Conservation (phyloP, 2,113 vertebrate species). For the Aegotheles bennettii region DNA sequence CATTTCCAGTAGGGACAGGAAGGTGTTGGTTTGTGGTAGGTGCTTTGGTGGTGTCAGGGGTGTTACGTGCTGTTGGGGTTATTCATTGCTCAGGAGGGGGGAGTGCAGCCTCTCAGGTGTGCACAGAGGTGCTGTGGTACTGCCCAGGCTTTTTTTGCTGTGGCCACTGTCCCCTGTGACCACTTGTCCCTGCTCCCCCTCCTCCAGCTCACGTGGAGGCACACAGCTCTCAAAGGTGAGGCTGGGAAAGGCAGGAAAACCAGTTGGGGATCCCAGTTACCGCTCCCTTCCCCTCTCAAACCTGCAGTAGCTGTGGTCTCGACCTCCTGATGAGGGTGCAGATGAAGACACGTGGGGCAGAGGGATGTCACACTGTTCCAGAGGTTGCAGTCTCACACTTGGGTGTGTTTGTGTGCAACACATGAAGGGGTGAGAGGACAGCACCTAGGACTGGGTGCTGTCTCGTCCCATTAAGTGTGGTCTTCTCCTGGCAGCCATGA, state of each 20-base stretch:
- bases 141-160: background rate
- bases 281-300: background rate
- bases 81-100: background rate
- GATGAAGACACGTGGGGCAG: background rate
- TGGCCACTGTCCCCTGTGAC: rapidly evolving
- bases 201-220: background rate
- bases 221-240: background rate
- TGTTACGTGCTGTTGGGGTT: background rate
- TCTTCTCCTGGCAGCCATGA: background rate
- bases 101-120: background rate
- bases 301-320: background rate
- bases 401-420: rapidly evolving
- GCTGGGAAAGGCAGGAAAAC: background rate
- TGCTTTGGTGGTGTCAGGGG: background rate
- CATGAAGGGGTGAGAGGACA: background rate
- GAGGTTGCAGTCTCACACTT: background rate
- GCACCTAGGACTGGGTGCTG: rapidly evolving
- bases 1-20: background rate
- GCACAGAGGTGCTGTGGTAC: background rate
- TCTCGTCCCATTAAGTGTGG: background rate
- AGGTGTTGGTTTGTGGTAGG: background rate
- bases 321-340: background rate
- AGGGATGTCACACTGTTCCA: background rate
- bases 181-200: background rate
- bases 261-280: background rate